Evolutionary conservation across 2,888 invertebrate genomes (phyloP), one percentile per base, ranked within the genome.

Genomic region (Trissolcus brochymenae): DNA sequence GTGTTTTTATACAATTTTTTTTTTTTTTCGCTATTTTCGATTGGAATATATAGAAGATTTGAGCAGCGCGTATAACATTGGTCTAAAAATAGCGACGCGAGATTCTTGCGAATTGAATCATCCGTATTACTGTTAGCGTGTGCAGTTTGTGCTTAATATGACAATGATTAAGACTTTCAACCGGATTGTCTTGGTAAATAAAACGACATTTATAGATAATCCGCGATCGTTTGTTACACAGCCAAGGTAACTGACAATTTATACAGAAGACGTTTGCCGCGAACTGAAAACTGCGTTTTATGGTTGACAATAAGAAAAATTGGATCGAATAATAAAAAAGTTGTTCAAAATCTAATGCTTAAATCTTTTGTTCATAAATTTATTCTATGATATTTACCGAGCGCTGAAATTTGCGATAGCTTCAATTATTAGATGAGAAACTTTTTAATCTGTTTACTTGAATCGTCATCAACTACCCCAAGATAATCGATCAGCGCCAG

Each of bases 11-110:
- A 46, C 14, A 14, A 16, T 14, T 9, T 46, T 46, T 16, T 16
- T 16, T 46, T 9, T 46, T 46, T 16, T 16, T 16, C 7, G 16
- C 6, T 1, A 46, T 14, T 16, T 16, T 46, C 9, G 11, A 35
- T 35, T 35, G 35, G 35, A 35, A 35, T 35, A 35, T 35, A 35
- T 9, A 11, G 7, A 4, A n/a, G 46, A 7, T n/a, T 16, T 16
- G 7, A 46, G 17, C 21, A 19, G 14, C 11, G 51, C 6, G 46
- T 46, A n/a, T 9, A n/a, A n/a, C 21, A 29, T 29, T n/a, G 14
- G 9, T 60, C 61, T 62, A 62, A 41, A 53, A 62, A 62, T 62
- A 62, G n/a, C 14, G 7, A 46, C 11, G 14, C 41, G 25, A 49
- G 29, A 55, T 65, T 65, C 55, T 19, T 54, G 43, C 6, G 19